Conservation (phyloP, 2,888 invertebrate genomes). For the Noctua janthe region DNA sequence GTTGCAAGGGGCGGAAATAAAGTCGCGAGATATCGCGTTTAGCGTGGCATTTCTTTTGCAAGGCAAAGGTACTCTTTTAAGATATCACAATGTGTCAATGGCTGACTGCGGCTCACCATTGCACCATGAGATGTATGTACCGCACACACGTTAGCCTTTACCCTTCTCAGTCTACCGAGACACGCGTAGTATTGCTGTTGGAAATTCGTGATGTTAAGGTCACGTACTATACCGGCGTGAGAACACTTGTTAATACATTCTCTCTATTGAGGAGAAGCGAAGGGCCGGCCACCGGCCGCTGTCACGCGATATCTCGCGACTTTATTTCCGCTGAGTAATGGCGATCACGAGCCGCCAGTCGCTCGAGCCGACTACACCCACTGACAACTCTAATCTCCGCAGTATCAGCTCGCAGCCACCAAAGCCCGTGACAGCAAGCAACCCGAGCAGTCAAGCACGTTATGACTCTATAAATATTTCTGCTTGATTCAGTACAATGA, state of each 20-base stretch:
- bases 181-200: background rate
- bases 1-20: too few species aligned
- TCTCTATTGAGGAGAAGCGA: background rate
- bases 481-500: too few species aligned
- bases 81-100: background rate
- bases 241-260: background rate
- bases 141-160: background rate
- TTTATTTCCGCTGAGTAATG: slow-evolving; percentile 11
- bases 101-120: background rate
- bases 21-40: too few species aligned
- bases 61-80: background rate
- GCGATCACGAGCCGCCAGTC: background rate
- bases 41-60: background rate
- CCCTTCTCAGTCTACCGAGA: background rate
- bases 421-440: background rate
- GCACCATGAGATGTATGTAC: background rate
- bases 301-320: background rate
- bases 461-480: too few species aligned
- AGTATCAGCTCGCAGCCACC: slow-evolving; percentile 5
- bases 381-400: slow-evolving; percentile 1
- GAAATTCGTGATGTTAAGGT: too few species aligned
- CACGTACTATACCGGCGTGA: too few species aligned
- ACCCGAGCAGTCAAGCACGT: too few species aligned
- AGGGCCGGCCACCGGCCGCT: background rate
- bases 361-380: background rate